Base-by-base conservation (phyloP, 2,888 invertebrate genomes). In the Erebia aethiops region DNA sequence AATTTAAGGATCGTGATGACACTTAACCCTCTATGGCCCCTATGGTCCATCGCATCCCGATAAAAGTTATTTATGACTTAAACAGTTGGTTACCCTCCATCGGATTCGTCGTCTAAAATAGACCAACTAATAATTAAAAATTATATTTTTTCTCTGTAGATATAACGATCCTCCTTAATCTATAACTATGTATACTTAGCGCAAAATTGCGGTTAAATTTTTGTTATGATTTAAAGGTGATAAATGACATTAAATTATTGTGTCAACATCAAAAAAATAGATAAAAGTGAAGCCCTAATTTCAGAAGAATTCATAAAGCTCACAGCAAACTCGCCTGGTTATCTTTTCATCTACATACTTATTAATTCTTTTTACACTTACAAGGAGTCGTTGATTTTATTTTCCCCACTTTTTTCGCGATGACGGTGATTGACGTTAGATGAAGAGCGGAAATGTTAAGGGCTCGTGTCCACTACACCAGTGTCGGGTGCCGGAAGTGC, bases 41-140 rank as follows among this genome's bases (percentile, higher is more conserved):
- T 80, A 82, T 82, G 77, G 79, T 78, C 78, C 79, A 80, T 77
- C 71, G 77, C 76, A 82, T 83, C 77, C 82, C 76, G 90, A 91
- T 91, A 91, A 89, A 81, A 81, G 80, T 87, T 87, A 91, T 91
- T 88, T 91, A 91, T 89, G 79, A 84, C 82, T 78, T 35, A 35
- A 79, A 79, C 83, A 82, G 77, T 77, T 81, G 77, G 77, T 79
- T 77, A 78, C 79, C 82, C 80, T 80, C 78, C 77, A 80, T 79
- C 79, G 79, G 81, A 41, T 43, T 54, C 21, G 68, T 60, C 56
- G 54, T 61, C 60, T 16, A 66, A 65, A 62, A 58, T 46, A 67
- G 43, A 73, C 66, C 54, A 52, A 46, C 26, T 56, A 57, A 46
- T 56, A 57, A 46, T 67, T 54, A 70, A 16, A 66, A 63, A 63